phyloP scores from a whole-genome alignment of 2,888 invertebrate species.

The Polyommatus icarus region DNA sequence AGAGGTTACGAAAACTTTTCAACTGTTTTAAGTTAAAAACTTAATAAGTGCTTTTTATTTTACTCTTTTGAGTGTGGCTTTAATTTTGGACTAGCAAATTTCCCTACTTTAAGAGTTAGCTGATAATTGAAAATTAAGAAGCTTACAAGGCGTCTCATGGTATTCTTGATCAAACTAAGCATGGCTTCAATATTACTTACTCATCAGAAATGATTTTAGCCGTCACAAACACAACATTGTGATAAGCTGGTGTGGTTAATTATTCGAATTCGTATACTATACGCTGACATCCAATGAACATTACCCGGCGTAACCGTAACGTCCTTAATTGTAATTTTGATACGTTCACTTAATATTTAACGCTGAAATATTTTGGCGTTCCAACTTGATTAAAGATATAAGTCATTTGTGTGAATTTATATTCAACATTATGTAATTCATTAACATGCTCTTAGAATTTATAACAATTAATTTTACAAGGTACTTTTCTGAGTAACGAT shows the following conservation, averaged over 20 bases:
- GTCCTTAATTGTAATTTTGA: slow-evolving; percentile 21
- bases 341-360: slow-evolving; percentile 21
- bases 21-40: neutral
- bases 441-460: neutral
- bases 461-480: neutral
- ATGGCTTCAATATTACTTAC: neutral
- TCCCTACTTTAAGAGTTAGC: neutral
- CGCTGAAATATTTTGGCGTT: slow-evolving; percentile 17
- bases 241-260: neutral
- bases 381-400: slow-evolving; percentile 28
- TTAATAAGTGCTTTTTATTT: neutral
- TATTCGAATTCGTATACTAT: slow-evolving; percentile 7
- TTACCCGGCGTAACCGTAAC: neutral
- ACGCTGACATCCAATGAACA: neutral
- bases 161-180: neutral
- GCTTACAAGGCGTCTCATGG: neutral
- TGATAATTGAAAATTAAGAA: neutral
- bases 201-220: neutral
- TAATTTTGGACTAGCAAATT: neutral
- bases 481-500: neutral
- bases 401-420: slow-evolving; percentile 26
- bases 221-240: neutral
- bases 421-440: slow-evolving; percentile 22
- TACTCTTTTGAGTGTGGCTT: neutral
- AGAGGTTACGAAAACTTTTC: neutral